These are phyloP conservation scores for Grallaria varia DNA, from an alignment of 2,113 vertebrate species.

Conservation along the genomic window DNA sequence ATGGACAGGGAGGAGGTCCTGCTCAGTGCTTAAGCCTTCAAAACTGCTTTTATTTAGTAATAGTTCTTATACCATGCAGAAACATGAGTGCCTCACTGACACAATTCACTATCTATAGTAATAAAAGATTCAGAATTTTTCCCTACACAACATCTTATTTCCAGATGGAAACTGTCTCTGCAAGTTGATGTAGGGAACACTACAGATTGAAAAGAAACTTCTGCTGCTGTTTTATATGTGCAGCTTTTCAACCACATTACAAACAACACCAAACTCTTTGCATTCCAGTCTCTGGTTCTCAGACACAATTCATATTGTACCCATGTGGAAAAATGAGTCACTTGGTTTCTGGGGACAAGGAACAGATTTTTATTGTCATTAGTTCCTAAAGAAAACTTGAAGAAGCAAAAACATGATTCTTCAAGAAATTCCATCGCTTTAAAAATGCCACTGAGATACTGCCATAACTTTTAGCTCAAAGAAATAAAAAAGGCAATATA, in stretches of 20 bases:
- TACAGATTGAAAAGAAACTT: slow-evolving; percentile 9
- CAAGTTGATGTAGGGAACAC: neutral
- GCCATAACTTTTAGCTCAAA: neutral
- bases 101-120: neutral
- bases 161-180: neutral
- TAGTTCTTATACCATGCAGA: neutral
- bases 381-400: neutral
- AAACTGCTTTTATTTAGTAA: neutral
- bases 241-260: slow-evolving; percentile 47
- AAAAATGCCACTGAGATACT: neutral
- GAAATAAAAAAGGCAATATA: neutral
- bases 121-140: neutral
- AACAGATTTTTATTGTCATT: slow-evolving; percentile 63
- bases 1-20: neutral
- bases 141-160: neutral
- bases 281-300: slow-evolving; percentile 48
- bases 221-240: slow-evolving; percentile 1
- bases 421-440: neutral
- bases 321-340: slow-evolving; percentile 71
- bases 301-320: slow-evolving; percentile 56
- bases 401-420: neutral
- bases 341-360: slow-evolving; percentile 28
- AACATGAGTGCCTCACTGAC: neutral
- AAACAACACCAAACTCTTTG: slow-evolving; percentile 42
- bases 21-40: neutral